Evolutionary conservation across 2,888 invertebrate genomes (phyloP).

Genomic region (Didymodactylos carnosus): DNA sequence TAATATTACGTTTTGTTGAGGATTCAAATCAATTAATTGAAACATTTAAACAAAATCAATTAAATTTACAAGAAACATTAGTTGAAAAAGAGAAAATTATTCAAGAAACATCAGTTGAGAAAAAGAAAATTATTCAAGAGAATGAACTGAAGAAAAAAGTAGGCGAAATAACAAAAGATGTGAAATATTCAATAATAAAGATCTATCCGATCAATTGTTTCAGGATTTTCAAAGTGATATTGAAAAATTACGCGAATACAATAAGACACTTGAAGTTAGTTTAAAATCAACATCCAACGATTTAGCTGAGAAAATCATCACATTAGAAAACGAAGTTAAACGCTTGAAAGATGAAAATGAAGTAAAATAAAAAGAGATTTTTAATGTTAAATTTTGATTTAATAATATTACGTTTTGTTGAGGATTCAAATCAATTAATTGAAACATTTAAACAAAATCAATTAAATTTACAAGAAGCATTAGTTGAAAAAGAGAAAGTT

Average conservation of each 20-base stretch:
- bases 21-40: neutral
- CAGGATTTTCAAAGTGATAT: neutral
- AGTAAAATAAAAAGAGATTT: neutral
- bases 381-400: neutral
- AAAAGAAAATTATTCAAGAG: neutral
- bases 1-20: neutral
- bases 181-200: neutral
- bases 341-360: neutral
- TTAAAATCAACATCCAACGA: neutral
- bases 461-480: neutral
- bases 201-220: neutral
- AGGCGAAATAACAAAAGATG: neutral
- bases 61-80: neutral
- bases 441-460: neutral
- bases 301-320: neutral
- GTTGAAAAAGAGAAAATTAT: neutral
- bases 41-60: neutral
- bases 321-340: neutral
- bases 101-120: neutral
- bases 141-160: neutral
- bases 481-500: neutral
- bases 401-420: neutral
- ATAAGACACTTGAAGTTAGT: neutral
- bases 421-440: neutral
- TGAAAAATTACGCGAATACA: neutral